Evolutionary conservation across 2,797 vertebrate genomes (phyloP).

Genomic region (Halcyon smyrnensis): DNA sequence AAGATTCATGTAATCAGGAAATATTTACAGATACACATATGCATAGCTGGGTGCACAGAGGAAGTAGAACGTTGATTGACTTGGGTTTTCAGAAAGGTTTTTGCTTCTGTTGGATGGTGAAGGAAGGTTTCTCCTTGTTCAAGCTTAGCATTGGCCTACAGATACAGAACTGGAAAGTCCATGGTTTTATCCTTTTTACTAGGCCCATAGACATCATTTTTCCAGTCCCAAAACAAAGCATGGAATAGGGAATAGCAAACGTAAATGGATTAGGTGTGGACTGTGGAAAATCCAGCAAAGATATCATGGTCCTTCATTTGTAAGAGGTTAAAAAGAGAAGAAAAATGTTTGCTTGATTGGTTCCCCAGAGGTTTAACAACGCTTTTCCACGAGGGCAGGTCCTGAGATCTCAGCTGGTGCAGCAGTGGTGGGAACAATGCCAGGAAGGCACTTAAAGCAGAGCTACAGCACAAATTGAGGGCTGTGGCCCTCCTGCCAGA

Average conservation of each 20-base stretch:
- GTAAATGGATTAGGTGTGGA: not conserved
- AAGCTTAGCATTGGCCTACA: not conserved
- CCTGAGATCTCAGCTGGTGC: not conserved
- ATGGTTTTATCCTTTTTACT: not conserved
- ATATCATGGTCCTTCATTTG: not conserved
- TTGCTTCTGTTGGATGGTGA: not conserved
- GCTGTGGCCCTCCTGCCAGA: not conserved
- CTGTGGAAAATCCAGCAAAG: not conserved
- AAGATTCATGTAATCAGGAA: not conserved
- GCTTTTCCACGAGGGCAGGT: not conserved
- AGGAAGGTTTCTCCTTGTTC: not conserved
- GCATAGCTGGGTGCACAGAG: not conserved
- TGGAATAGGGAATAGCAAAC: not conserved
- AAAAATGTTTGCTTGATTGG: not conserved
- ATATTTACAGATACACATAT: not conserved
- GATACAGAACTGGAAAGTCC: not conserved
- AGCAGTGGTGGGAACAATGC: not conserved
- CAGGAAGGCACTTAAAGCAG: not conserved
- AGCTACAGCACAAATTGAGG: not conserved
- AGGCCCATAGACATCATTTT: not conserved
- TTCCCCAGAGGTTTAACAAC: not conserved
- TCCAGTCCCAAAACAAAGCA: not conserved
- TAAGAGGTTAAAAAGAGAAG: not conserved
- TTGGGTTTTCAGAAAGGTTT: not conserved
- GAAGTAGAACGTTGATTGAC: not conserved